Evolutionary conservation across 2,113 vertebrate species (phyloP), one percentile per base, ranked within the genome.

Genomic region (Anoura caudifer): DNA sequence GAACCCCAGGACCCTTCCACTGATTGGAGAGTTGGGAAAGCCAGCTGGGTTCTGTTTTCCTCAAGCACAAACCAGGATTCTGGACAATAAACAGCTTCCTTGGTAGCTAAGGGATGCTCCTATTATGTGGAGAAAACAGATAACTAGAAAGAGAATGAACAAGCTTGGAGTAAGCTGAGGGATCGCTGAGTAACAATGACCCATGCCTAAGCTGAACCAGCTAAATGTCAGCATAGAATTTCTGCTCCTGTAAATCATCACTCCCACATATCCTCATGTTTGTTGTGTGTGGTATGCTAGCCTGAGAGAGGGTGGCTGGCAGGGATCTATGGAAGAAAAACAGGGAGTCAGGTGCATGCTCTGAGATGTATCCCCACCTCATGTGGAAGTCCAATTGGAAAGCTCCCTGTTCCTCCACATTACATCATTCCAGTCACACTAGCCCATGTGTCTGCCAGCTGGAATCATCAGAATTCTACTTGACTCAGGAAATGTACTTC

Each of bases 31-130:
- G 7, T 6, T 47, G 54, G 43, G 50, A 54, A 50, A 80, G 86
- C 65, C 45, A 59, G 38, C 31, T 9, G 4, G 22, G 2, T 63
- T 92, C 59, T 65, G 28, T 65, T 80, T 81, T 33, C 31, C 13
- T 76, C 14, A 54, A 54, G 76, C 41, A 22, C 45, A 75, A 87
- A 72, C 54, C 72, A 87, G 67, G 12, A 14, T 43, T 75, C 52
- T 69, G 83, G 54, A 83, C 20, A 82, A 79, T 38, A 26, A 22
- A 73, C 13, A 43, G 61, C 65, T 80, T 95, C 43, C 47, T n/a
- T 11, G 36, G 43, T 6, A 79, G n/a, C 69, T 45, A 50, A 63
- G 38, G 26, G 33, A 70, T 28, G 24, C 0, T 87, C 50, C 3
- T 0, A 10, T 13, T 17, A n/a, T 33, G 2, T 13, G 38, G 70